These are phyloP conservation scores for Syrista parreyssii DNA, from an alignment of 2,888 invertebrate species.

Conservation along the genomic window DNA sequence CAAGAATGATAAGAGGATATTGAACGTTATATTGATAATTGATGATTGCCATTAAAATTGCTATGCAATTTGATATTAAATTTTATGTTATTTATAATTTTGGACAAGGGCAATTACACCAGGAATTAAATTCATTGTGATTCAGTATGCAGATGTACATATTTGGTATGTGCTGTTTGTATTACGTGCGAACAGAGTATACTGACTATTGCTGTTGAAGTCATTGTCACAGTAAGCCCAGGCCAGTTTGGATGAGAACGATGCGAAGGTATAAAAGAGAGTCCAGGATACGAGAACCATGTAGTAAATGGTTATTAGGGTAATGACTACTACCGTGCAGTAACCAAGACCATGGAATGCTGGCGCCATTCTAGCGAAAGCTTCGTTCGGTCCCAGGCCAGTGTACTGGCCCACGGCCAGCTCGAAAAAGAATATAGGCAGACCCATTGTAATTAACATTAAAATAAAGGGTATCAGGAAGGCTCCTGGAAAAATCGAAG, in stretches of 20 bases:
- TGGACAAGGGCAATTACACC: background rate
- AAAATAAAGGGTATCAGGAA: constrained; percentile 80
- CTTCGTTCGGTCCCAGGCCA: constrained; percentile 77
- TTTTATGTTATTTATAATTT: too few species aligned
- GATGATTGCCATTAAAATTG: background rate
- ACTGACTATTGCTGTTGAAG: constrained; percentile 73
- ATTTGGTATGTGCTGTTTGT: too few species aligned
- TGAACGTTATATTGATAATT: background rate
- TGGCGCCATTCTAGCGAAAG: constrained; percentile 74
- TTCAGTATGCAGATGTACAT: too few species aligned
- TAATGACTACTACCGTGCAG: constrained; percentile 77
- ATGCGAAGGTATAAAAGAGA: constrained; percentile 79
- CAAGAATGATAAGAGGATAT: background rate
- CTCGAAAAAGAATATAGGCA: constrained; percentile 85
- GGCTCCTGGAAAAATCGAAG: constrained; percentile 72
- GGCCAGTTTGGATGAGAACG: constrained; percentile 72
- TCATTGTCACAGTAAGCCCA: constrained; percentile 78
- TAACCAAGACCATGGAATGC: constrained; percentile 71
- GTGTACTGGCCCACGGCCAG: constrained; percentile 83
- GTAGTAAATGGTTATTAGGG: constrained; percentile 80
- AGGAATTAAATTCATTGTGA: background rate
- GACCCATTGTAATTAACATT: constrained; percentile 80
- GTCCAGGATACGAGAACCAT: constrained; percentile 86
- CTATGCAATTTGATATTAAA: background rate
- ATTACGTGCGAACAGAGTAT: background rate